These are phyloP conservation scores for Bradypodion ventrale DNA, from an alignment of 2,797 vertebrate species.

Conservation along the genomic window DNA sequence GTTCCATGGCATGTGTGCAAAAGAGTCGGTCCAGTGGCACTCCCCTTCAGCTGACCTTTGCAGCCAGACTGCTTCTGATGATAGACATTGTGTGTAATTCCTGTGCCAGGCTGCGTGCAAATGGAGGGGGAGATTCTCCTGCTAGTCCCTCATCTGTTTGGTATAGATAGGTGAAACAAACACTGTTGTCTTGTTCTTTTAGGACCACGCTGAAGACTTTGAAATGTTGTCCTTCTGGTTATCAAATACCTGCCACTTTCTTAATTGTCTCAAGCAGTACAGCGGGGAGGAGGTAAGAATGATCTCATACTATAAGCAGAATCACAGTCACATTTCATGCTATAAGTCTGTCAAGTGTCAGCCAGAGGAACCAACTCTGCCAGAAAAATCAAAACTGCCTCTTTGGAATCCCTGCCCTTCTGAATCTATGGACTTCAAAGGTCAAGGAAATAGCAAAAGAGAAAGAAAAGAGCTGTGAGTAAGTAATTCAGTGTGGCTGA, in stretches of 20 bases:
- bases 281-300: constrained; percentile 92
- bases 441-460: not conserved
- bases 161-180: too few species aligned
- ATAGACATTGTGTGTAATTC: too few species aligned
- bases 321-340: not conserved
- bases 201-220: constrained; percentile 89
- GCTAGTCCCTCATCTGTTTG: too few species aligned
- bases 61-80: too few species aligned
- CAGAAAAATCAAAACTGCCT: too few species aligned
- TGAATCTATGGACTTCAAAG: not conserved
- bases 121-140: too few species aligned
- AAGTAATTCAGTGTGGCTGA: not conserved
- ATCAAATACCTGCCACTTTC: constrained; percentile 89
- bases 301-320: not conserved
- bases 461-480: not conserved
- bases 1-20: too few species aligned
- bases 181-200: constrained; percentile 39
- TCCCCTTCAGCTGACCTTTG: too few species aligned
- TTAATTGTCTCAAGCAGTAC: constrained; percentile 98
- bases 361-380: too few species aligned
- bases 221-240: constrained; percentile 96
- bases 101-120: too few species aligned
- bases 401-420: constrained; percentile 3
- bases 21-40: too few species aligned
- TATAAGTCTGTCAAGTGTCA: not conserved